Evolutionary conservation across 2,888 invertebrate species (phyloP).

Genomic region (Tanytarsus gracilentus): DNA sequence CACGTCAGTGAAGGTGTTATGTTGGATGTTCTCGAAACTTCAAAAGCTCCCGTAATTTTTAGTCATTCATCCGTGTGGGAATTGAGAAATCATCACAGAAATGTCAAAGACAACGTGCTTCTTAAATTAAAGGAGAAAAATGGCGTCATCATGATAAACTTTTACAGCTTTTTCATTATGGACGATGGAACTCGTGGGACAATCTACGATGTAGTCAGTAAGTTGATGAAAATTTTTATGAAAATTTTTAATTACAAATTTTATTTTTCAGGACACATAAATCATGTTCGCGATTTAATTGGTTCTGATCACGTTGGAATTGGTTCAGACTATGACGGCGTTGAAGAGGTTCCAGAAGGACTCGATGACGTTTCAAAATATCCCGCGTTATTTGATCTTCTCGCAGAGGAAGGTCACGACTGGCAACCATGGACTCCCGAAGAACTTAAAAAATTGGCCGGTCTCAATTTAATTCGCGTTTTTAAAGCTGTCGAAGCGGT

Average conservation of each 20-base stretch:
- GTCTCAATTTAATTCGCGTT: conserved; percentile 45
- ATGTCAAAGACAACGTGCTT: conserved; percentile 52
- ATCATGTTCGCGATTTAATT: conserved; percentile 45
- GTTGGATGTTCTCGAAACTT: conserved; percentile 45
- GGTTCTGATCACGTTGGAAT: conserved; percentile 48
- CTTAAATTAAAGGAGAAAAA: conserved; percentile 49
- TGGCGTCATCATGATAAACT: conserved; percentile 68
- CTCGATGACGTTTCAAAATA: conserved; percentile 63
- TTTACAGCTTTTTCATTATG: conserved; percentile 55
- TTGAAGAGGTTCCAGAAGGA: conserved; percentile 54
- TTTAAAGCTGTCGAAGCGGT: conserved; percentile 43
- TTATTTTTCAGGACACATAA: conserved; percentile 44
- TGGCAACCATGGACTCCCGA: conserved; percentile 41
- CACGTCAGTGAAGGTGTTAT: conserved; percentile 52
- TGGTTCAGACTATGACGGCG: conserved; percentile 48
- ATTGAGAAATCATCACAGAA: conserved; percentile 47
- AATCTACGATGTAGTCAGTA: conserved; percentile 58
- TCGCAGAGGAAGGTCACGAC: conserved; percentile 35
- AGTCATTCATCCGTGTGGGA: conserved; percentile 52
- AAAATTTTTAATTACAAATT: conserved; percentile 30
- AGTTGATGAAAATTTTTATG: conserved; percentile 33
- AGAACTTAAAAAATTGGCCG: conserved; percentile 46
- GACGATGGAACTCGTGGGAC: conserved; percentile 45
- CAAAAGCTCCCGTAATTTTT: conserved; percentile 52
- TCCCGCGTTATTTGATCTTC: conserved; percentile 58